phyloP scores from a whole-genome alignment of 2,797 vertebrate genomes.

The Sternotherus odoratus region DNA sequence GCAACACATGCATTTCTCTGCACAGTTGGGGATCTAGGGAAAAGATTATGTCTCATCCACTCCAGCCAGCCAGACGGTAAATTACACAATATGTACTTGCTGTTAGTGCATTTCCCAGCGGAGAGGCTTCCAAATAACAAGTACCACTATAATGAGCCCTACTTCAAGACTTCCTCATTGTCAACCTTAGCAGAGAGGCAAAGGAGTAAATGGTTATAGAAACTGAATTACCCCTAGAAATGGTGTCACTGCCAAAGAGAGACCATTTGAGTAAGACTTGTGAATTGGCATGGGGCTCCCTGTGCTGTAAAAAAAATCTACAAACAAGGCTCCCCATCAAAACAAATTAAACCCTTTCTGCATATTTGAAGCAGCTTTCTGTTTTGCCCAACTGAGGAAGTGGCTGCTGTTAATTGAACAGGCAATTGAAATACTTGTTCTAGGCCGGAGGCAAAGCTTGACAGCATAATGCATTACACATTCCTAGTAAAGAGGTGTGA shows the following conservation, averaged over 20 bases:
- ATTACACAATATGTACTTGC: background rate
- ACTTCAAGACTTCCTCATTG: background rate
- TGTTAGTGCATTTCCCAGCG: background rate
- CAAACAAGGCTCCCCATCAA: background rate
- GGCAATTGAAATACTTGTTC: background rate
- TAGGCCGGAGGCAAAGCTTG: background rate
- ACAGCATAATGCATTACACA: rapidly evolving
- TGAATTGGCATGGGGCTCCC: background rate
- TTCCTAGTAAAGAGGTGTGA: background rate
- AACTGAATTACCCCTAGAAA: rapidly evolving
- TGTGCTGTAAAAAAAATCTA: background rate
- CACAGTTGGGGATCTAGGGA: background rate
- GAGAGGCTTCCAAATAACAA: background rate
- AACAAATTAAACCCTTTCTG: background rate
- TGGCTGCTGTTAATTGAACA: rapidly evolving
- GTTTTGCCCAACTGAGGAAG: background rate
- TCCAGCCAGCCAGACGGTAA: background rate
- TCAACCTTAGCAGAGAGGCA: background rate
- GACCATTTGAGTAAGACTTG: background rate
- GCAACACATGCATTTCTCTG: background rate
- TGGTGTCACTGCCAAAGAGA: background rate
- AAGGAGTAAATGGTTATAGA: background rate
- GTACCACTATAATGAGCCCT: background rate
- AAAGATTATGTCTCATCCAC: rapidly evolving
- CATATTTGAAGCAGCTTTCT: background rate